Evolutionary conservation across 1,140 invertebrate species (phyloP).

Genomic region (Orchestia grillus): DNA sequence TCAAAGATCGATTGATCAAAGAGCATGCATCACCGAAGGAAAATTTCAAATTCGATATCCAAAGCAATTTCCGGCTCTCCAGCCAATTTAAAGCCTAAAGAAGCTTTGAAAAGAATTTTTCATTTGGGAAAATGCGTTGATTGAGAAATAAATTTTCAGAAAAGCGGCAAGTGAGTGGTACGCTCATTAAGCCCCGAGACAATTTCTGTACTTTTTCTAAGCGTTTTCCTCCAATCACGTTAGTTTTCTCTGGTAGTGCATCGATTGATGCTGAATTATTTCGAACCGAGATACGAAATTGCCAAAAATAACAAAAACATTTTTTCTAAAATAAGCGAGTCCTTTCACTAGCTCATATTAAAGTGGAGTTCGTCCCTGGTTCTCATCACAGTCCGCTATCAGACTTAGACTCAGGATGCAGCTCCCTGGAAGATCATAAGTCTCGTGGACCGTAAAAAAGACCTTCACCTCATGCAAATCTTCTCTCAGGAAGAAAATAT

Average conservation of each 20-base stretch:
- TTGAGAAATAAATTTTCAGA: background rate
- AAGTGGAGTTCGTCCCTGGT: background rate
- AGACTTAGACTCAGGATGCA: background rate
- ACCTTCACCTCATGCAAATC: background rate
- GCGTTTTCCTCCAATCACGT: background rate
- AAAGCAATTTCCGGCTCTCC: slow-evolving; percentile 6
- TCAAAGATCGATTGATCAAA: background rate
- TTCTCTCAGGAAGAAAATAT: background rate
- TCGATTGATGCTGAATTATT: background rate
- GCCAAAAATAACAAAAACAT: background rate
- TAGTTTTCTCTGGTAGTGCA: background rate
- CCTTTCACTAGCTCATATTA: background rate
- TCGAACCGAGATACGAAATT: background rate
- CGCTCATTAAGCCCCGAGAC: background rate
- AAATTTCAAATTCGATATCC: slow-evolving; percentile 10
- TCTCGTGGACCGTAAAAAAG: background rate
- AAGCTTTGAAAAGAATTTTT: background rate
- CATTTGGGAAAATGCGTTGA: background rate
- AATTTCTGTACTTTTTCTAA: background rate
- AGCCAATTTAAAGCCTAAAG: background rate
- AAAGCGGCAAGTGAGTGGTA: background rate
- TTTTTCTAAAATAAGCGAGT: background rate
- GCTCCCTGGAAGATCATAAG: background rate
- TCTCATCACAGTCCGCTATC: background rate
- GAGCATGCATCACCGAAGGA: slow-evolving; percentile 5